Percentiles rank a stretch among this genome's conserved stretches.
phyloP scores from a whole-genome alignment of 2,113 vertebrate species.

The Anarhynchus alexandrinus region DNA sequence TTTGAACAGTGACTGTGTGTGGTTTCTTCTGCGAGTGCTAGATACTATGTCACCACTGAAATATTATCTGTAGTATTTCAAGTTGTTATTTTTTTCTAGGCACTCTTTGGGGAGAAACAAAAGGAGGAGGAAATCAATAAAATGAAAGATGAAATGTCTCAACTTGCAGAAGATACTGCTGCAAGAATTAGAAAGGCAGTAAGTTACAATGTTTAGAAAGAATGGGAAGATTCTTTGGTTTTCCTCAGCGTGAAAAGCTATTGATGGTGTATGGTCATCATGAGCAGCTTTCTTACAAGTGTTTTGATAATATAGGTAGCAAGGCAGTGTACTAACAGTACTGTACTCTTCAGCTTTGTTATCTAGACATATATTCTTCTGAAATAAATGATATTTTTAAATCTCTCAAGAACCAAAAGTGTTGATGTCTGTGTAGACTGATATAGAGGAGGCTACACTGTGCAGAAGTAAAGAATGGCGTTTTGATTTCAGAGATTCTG shows the following conservation, averaged over 20 bases:
- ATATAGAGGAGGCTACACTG: background rate
- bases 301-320: background rate
- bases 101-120: conserved; percentile 86
- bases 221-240: background rate
- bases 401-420: background rate
- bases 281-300: background rate
- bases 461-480: background rate
- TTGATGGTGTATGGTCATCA: background rate
- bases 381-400: background rate
- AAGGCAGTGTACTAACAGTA: background rate
- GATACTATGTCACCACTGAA: background rate
- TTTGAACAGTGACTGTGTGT: background rate
- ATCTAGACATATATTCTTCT: background rate
- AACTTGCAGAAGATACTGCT: conserved; percentile 80
- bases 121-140: conserved; percentile 84
- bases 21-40: background rate
- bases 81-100: conserved; percentile 71
- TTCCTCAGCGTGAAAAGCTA: background rate
- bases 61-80: background rate
- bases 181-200: conserved; percentile 85
- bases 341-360: background rate
- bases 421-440: background rate
- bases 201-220: background rate
- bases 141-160: conserved; percentile 82
- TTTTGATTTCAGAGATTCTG: background rate